Percentiles rank a stretch among this genome's conserved stretches.
phyloP scores from a whole-genome alignment of 2,888 invertebrate genomes.

The Rotaria sp. region DNA sequence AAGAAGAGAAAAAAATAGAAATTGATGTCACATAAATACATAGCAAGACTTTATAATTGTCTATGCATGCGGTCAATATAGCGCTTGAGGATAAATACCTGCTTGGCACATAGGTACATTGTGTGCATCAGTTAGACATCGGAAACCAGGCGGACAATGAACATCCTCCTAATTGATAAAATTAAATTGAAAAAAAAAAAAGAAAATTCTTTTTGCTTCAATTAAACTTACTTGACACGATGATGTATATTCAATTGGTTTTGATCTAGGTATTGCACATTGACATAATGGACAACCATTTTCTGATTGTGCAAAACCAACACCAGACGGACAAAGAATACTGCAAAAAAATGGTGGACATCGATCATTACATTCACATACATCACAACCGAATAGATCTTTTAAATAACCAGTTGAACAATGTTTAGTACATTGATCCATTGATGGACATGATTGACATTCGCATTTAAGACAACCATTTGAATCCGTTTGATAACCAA shows the following conservation, averaged over 20 bases:
- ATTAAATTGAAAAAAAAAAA: background rate
- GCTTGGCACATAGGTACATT: background rate
- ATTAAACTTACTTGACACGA: background rate
- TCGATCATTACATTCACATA: conserved; percentile 21
- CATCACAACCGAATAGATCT: conserved; percentile 21
- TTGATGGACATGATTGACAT: conserved; percentile 26
- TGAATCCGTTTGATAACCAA: conserved; percentile 6
- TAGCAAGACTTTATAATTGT: background rate
- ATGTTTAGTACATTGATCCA: background rate
- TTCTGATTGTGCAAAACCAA: background rate
- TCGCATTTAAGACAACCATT: conserved; percentile 8
- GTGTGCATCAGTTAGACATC: background rate
- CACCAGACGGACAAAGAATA: background rate
- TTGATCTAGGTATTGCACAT: background rate
- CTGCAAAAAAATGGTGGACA: background rate
- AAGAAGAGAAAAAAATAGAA: background rate
- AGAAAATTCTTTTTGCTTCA: no score
- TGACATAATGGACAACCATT: conserved; percentile 6
- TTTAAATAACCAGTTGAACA: conserved; percentile 8
- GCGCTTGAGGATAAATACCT: background rate
- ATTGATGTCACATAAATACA: background rate
- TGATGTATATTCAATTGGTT: background rate
- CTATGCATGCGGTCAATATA: background rate
- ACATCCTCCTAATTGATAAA: background rate
- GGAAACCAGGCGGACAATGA: conserved; percentile 26